phyloP scores from a whole-genome alignment of 1,140 invertebrate genomes.

The Telenomus remus region DNA sequence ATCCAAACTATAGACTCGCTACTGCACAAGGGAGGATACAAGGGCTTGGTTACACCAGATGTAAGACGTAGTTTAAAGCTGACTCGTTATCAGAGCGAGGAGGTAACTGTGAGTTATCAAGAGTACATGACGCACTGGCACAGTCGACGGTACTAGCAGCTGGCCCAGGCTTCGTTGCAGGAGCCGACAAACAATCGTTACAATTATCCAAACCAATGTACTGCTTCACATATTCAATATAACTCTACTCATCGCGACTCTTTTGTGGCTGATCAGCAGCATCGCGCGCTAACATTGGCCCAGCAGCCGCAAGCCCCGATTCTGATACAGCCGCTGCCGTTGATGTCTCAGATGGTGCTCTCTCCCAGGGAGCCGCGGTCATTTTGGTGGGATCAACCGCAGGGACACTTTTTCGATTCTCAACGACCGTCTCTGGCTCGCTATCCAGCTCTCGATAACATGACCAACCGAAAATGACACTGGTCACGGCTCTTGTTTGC shows the following conservation, averaged over 20 bases:
- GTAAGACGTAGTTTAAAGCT: slow-evolving; percentile 92
- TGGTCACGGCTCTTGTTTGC: slow-evolving; percentile 62
- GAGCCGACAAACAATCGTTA: slow-evolving; percentile 61
- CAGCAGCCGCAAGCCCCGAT: slow-evolving; percentile 50
- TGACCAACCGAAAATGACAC: slow-evolving; percentile 68
- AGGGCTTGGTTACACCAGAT: slow-evolving; percentile 91
- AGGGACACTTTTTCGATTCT: slow-evolving; percentile 43
- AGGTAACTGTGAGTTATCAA: slow-evolving; percentile 87
- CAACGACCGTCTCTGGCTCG: slow-evolving; percentile 49
- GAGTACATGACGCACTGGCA: slow-evolving; percentile 84
- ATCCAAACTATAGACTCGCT: slow-evolving; percentile 98
- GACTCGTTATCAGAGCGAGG: slow-evolving; percentile 95
- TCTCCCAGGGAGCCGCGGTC: slow-evolving; percentile 59
- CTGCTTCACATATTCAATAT: slow-evolving; percentile 58
- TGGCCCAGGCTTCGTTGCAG: slow-evolving; percentile 64
- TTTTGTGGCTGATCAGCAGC: slow-evolving; percentile 59
- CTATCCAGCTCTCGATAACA: slow-evolving; percentile 58
- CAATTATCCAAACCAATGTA: slow-evolving; percentile 57
- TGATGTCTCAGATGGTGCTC: slow-evolving; percentile 59
- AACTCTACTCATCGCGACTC: slow-evolving; percentile 57
- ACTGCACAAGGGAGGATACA: slow-evolving; percentile 96
- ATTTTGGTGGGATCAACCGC: slow-evolving; percentile 64
- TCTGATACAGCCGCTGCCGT: slow-evolving; percentile 62
- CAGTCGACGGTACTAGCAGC: slow-evolving; percentile 79
- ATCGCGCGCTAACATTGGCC: slow-evolving; percentile 52